Conservation (phyloP, 2,797 vertebrate species). For the Sebastes trivittatus region DNA sequence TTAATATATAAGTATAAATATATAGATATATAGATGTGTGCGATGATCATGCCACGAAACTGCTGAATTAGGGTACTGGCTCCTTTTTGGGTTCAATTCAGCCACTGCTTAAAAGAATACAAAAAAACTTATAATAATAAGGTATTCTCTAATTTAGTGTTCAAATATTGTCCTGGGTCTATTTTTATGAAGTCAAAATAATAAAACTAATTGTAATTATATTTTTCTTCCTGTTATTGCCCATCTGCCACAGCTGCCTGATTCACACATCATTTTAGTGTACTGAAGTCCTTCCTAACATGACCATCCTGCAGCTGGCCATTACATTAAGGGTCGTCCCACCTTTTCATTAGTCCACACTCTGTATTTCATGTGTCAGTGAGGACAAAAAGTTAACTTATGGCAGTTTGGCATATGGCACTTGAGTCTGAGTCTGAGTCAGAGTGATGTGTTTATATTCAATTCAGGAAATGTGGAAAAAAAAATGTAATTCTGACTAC, state of each 20-base stretch:
- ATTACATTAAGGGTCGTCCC: background rate
- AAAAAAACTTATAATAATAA: too few relatives aligned
- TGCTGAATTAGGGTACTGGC: too few relatives aligned
- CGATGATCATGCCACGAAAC: too few relatives aligned
- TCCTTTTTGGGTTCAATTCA: too few relatives aligned
- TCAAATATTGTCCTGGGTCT: background rate
- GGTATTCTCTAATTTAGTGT: background rate
- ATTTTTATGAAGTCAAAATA: background rate
- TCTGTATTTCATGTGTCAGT: background rate
- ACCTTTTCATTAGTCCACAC: background rate
- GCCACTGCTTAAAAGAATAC: too few relatives aligned
- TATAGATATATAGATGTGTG: too few relatives aligned
- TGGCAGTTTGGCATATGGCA: background rate
- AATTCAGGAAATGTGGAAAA: background rate
- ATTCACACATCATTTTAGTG: background rate
- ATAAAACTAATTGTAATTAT: background rate
- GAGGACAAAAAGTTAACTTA: background rate
- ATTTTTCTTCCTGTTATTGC: background rate
- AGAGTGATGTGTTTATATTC: background rate
- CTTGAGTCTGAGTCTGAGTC: too few relatives aligned
- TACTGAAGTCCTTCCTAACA: background rate
- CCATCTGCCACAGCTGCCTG: background rate
- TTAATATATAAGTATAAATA: too few relatives aligned
- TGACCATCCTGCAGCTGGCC: background rate
- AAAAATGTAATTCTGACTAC: background rate